Evolutionary conservation across 2,797 vertebrate genomes (phyloP).

Genomic region (Australoheros facetus): DNA sequence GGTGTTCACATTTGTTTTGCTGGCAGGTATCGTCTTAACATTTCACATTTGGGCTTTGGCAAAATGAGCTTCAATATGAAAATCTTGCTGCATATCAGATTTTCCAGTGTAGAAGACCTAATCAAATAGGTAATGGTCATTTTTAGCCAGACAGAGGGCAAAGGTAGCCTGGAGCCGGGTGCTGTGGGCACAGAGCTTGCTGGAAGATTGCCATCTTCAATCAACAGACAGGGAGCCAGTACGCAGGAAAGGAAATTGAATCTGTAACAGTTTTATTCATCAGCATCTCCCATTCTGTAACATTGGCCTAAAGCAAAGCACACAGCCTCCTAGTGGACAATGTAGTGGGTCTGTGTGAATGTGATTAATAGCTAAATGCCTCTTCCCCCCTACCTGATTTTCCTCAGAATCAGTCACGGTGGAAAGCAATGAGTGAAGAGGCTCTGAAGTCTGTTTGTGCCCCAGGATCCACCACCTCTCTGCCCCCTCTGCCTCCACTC

Average conservation of each 20-base stretch:
- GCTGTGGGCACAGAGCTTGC: neutral
- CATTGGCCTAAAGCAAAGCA: conserved; percentile 7
- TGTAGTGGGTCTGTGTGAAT: neutral
- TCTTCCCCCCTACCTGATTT: conserved; percentile 31
- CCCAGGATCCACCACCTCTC: conserved; percentile 83
- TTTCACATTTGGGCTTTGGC: neutral
- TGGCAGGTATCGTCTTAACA: neutral
- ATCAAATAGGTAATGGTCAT: conserved; percentile 8
- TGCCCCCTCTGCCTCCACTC: conserved; percentile 88
- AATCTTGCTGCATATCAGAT: neutral
- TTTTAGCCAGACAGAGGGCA: conserved; percentile 17
- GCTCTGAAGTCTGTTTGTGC: conserved; percentile 92
- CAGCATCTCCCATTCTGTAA: conserved; percentile 9
- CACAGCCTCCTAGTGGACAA: neutral
- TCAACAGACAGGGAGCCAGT: conserved; percentile 1
- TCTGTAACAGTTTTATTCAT: conserved; percentile 21
- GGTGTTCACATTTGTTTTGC: neutral
- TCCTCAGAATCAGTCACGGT: conserved; percentile 87
- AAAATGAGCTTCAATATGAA: conserved; percentile 4
- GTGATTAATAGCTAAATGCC: neutral
- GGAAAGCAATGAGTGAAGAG: conserved; percentile 97
- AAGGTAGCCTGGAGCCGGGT: conserved; percentile 15
- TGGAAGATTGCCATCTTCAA: conserved; percentile 2
- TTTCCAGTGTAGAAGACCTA: neutral
- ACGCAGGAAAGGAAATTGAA: neutral